Evolutionary conservation across 2,113 vertebrate genomes (phyloP).

Genomic region (Mesocricetus auratus): DNA sequence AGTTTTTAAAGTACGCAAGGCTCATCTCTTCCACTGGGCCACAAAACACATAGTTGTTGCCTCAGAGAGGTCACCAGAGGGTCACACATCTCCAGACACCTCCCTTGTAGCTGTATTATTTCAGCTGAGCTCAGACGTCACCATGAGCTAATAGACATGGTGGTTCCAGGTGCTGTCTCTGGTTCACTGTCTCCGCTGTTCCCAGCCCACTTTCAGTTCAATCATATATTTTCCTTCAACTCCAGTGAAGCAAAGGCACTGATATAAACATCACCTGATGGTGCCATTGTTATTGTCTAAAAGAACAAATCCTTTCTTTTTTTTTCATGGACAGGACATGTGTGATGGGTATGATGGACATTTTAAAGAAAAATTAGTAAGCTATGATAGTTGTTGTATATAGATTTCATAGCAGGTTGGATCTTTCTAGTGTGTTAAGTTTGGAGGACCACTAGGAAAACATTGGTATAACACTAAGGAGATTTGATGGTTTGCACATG

Average conservation of each 20-base stretch:
- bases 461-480: background rate
- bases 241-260: background rate
- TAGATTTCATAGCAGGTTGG: background rate
- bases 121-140: constrained; percentile 44
- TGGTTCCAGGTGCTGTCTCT: background rate
- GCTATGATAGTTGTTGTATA: background rate
- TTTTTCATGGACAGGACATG: background rate
- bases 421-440: background rate
- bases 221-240: background rate
- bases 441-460: background rate
- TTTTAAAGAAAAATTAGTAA: constrained; percentile 8
- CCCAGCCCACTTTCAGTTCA: background rate
- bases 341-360: background rate
- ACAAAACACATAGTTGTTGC: background rate
- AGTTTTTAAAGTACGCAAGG: background rate
- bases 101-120: constrained; percentile 11
- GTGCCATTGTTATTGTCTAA: background rate
- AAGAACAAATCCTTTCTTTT: background rate
- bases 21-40: background rate
- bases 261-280: background rate
- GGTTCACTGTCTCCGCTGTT: background rate
- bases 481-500: fast-evolving
- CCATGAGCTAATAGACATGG: background rate
- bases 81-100: background rate
- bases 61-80: background rate